A percentile compares a stretch with the other conserved stretches of the same genome.
Conservation (phyloP, 2,797 vertebrate species). For the Mionectes olivaceus region DNA sequence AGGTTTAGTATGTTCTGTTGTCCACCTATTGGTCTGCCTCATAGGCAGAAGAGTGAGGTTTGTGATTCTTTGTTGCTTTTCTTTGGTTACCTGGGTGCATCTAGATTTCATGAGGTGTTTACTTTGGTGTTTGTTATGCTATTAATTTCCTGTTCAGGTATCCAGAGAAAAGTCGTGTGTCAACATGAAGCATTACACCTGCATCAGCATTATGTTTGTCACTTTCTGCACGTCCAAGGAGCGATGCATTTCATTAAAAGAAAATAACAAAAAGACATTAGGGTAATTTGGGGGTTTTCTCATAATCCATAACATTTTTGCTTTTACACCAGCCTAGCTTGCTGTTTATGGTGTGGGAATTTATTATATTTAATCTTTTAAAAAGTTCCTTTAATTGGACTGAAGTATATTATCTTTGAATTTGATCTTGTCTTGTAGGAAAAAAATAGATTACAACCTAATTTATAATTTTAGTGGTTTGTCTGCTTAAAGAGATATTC, state of each 20-base stretch:
- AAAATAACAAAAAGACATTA: background rate
- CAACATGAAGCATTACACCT: conserved; percentile 4
- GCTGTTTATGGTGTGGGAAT: background rate
- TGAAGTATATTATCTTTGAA: background rate
- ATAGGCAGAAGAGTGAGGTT: background rate
- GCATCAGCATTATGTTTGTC: background rate
- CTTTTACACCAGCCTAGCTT: background rate
- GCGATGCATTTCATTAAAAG: background rate
- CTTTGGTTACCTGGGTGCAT: background rate
- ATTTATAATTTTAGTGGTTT: background rate
- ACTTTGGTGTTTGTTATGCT: background rate
- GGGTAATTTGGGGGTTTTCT: background rate
- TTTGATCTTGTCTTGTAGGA: background rate
- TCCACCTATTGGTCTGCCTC: rapidly evolving
- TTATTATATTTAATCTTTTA: background rate
- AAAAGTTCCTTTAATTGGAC: background rate
- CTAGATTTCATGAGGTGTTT: conserved; percentile 4
- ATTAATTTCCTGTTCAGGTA: conserved; percentile 30
- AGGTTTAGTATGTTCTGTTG: background rate
- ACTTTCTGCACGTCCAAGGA: background rate
- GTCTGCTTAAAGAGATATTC: background rate
- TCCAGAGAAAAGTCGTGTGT: background rate
- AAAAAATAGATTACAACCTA: background rate
- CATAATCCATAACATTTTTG: background rate
- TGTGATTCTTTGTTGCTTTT: background rate